A percentile compares a stretch with the other conserved stretches of the same genome.
phyloP scores from a whole-genome alignment of 1,140 invertebrate species.

The Lasaia peninsularis region DNA sequence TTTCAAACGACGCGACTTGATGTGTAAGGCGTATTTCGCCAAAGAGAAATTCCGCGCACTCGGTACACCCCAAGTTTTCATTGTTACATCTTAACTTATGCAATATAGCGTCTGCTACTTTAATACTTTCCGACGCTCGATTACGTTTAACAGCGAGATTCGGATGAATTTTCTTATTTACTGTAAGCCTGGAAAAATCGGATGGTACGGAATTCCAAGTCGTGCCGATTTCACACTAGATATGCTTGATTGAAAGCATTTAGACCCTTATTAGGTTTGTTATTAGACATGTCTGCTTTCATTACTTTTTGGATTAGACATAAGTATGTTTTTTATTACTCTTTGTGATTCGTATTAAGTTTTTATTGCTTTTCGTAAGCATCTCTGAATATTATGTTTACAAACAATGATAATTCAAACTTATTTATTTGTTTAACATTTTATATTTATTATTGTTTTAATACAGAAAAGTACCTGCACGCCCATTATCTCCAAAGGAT shows the following conservation, averaged over 20 bases:
- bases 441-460: no score
- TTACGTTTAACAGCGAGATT: conserved; percentile 69
- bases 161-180: conserved; percentile 72
- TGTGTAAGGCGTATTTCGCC: conserved; percentile 48
- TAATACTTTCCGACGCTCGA: conserved; percentile 74
- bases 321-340: background rate
- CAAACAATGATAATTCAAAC: no score
- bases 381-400: no score
- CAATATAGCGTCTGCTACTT: conserved; percentile 72
- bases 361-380: no score
- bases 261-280: conserved; percentile 34
- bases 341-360: background rate
- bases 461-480: no score
- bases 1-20: conserved; percentile 30
- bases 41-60: conserved; percentile 65
- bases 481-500: no score
- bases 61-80: conserved; percentile 67
- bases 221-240: conserved; percentile 56
- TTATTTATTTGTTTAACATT: no score
- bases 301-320: conserved; percentile 17
- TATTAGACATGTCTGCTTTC: conserved; percentile 34
- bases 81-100: conserved; percentile 75
- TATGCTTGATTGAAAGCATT: conserved; percentile 53
- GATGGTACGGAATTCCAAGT: conserved; percentile 47
- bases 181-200: conserved; percentile 60